Evolutionary conservation across 2,113 vertebrate genomes (phyloP).

Genomic region (Nipponia nippon): DNA sequence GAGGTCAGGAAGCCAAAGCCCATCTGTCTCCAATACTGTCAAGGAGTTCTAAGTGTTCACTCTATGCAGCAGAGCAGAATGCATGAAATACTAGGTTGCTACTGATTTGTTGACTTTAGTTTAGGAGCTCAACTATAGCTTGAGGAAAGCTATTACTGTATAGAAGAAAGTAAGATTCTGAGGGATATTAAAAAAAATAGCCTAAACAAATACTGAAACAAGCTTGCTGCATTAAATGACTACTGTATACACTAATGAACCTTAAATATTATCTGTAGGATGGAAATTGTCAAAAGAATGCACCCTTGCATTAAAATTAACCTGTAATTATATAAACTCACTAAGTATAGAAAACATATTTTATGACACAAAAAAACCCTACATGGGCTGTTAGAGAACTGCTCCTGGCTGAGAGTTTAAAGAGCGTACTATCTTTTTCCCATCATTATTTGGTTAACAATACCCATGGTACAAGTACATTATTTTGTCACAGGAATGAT

Average conservation of each 20-base stretch:
- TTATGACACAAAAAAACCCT: not conserved
- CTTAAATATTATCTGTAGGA: not conserved
- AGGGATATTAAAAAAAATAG: not conserved
- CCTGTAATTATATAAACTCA: not conserved
- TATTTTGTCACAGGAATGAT: conserved; percentile 3
- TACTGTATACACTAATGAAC: not conserved
- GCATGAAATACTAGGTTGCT: not conserved
- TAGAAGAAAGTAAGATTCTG: not conserved
- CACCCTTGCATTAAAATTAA: not conserved
- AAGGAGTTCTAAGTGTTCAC: not conserved
- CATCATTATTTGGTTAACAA: not conserved
- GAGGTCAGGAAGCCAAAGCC: not conserved
- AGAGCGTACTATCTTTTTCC: not conserved
- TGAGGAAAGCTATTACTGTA: not conserved
- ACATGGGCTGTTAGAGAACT: not conserved
- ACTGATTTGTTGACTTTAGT: not conserved
- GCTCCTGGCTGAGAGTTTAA: not conserved
- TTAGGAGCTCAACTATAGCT: not conserved
- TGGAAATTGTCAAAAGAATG: not conserved
- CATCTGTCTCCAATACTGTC: not conserved
- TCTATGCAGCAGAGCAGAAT: not conserved
- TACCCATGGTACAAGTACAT: not conserved
- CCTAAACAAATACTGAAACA: not conserved
- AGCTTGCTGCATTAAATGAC: not conserved
- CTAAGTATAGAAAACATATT: not conserved